A percentile compares a stretch with the other conserved stretches of the same genome.
Conservation (phyloP, 2,797 vertebrate species). For the Darevskia nairensis region DNA sequence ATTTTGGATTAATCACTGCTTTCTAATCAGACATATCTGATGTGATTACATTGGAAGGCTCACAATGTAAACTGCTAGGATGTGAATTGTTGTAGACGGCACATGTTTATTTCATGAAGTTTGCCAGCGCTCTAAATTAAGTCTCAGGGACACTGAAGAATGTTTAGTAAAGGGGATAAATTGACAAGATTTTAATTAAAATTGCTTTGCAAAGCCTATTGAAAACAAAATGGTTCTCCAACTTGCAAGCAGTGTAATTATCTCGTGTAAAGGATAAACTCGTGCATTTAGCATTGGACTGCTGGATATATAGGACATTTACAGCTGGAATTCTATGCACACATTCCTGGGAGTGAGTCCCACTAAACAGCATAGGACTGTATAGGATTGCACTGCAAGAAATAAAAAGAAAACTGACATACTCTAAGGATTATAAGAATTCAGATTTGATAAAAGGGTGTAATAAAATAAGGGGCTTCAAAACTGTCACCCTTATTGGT, state of each 20-base stretch:
- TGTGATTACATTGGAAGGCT: constrained; percentile 37
- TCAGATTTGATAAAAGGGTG: background rate
- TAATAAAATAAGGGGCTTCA: background rate
- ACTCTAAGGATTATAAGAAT: background rate
- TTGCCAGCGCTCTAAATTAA: constrained; percentile 42
- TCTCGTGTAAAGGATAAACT: background rate
- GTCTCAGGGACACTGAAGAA: constrained; percentile 31
- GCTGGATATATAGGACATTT: background rate
- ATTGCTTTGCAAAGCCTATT: constrained; percentile 32
- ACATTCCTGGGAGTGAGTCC: no score
- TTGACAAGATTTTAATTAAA: constrained; percentile 35
- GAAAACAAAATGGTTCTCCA: constrained; percentile 16
- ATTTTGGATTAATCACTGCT: constrained; percentile 30
- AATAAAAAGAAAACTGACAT: background rate
- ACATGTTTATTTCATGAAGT: constrained; percentile 47
- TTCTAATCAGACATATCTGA: constrained; percentile 37
- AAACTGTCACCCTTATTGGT: background rate
- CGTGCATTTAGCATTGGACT: background rate
- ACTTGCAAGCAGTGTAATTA: constrained; percentile 17
- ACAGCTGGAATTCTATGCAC: background rate
- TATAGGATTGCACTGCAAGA: background rate
- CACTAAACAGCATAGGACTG: background rate
- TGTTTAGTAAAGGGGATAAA: constrained; percentile 25
- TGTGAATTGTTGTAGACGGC: constrained; percentile 30
- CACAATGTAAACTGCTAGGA: constrained; percentile 16